phyloP scores from a whole-genome alignment of 2,113 vertebrate genomes.

The Chlamydotis undulata region DNA sequence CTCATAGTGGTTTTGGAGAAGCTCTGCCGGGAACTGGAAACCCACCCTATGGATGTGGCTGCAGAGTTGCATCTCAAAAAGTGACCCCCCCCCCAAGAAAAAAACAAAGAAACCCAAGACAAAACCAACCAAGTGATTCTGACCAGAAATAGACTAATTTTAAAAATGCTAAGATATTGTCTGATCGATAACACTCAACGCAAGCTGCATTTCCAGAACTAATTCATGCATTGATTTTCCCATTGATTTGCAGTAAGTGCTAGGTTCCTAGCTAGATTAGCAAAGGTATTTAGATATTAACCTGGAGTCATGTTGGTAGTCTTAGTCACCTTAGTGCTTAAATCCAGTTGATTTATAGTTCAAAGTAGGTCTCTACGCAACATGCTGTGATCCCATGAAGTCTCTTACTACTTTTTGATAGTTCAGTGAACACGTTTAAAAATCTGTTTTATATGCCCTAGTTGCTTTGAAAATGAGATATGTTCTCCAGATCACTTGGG shows the following conservation, averaged over 20 bases:
- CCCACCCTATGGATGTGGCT: neutral
- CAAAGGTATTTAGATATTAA: slow-evolving; percentile 47
- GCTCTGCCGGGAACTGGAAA: neutral
- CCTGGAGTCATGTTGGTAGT: neutral
- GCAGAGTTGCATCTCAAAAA: neutral
- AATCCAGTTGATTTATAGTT: slow-evolving; percentile 7
- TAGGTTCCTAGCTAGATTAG: slow-evolving; percentile 26
- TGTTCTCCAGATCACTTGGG: neutral
- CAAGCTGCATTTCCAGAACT: slow-evolving; percentile 11
- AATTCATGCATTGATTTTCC: slow-evolving; percentile 41
- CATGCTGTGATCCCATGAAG: neutral
- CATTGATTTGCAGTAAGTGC: slow-evolving; percentile 40
- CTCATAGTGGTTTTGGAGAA: neutral
- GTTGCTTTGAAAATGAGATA: neutral
- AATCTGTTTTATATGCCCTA: neutral
- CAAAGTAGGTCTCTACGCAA: neutral
- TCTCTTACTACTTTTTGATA: neutral
- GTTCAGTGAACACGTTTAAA: neutral
- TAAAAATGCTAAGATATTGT: neutral
- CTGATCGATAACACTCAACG: neutral
- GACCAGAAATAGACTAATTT: neutral
- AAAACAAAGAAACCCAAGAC: neutral
- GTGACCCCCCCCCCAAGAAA: neutral
- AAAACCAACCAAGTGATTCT: neutral
- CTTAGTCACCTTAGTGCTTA: slow-evolving; percentile 12